Evolutionary conservation across 2,113 vertebrate genomes (phyloP).

Genomic region (Erythrolamprus reginae): DNA sequence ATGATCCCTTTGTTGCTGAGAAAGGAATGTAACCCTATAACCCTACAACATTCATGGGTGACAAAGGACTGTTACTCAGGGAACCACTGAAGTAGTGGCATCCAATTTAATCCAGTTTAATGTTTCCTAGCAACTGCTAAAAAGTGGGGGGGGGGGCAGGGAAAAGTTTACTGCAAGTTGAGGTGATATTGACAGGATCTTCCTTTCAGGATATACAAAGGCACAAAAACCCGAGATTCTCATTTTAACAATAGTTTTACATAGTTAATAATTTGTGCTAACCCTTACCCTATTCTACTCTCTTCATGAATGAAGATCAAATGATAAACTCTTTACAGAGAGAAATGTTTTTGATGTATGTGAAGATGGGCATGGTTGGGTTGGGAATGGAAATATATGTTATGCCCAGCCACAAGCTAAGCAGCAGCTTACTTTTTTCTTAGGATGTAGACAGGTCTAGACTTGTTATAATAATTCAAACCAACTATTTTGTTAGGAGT

Average conservation of each 20-base stretch:
- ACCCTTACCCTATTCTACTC: neutral
- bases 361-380: neutral
- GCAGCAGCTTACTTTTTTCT: slow-evolving; percentile 1
- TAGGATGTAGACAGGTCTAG: neutral
- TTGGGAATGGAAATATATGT: neutral
- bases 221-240: neutral
- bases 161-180: neutral
- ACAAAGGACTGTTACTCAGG: slow-evolving; percentile 17
- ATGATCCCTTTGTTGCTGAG: slow-evolving; percentile 13
- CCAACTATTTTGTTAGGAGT: neutral
- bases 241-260: neutral
- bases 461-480: neutral
- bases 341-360: neutral
- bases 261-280: neutral
- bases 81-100: slow-evolving; percentile 7
- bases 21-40: slow-evolving; percentile 26
- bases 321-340: neutral
- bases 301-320: neutral
- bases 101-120: slow-evolving; percentile 7
- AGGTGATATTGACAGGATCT: neutral
- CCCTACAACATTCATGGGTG: slow-evolving; percentile 20
- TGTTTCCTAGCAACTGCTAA: slow-evolving; percentile 16
- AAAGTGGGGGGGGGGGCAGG: neutral
- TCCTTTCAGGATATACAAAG: neutral
- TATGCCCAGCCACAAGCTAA: neutral